Percentiles rank a stretch among this genome's conserved stretches.
These are phyloP conservation scores for Tarsius wallacei DNA, from an alignment of 2,797 vertebrate genomes.

Conservation along the genomic window DNA sequence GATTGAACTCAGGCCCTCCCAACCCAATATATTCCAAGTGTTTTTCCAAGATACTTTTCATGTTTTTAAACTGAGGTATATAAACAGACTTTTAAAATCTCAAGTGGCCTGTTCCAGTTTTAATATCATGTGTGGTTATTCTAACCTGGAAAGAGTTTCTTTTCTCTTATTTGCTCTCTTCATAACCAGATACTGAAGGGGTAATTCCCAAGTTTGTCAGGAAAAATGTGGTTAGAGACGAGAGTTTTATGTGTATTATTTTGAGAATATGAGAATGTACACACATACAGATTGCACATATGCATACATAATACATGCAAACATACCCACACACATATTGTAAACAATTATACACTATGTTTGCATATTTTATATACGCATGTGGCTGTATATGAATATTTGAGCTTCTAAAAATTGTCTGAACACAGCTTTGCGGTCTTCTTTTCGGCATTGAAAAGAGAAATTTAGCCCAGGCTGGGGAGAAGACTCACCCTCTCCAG, in stretches of 20 bases:
- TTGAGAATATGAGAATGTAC: not conserved
- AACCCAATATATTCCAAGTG: not conserved
- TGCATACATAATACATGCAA: not conserved
- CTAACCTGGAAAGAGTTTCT: not conserved
- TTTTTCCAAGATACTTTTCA: conserved; percentile 4
- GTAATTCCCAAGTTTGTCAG: not conserved
- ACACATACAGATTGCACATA: not conserved
- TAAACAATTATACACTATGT: not conserved
- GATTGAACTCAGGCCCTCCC: not conserved
- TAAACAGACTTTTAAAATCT: conserved; percentile 29
- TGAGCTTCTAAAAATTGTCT: conserved; percentile 1
- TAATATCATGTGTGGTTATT: not conserved
- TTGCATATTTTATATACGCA: not conserved
- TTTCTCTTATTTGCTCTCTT: not conserved
- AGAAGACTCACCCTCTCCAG: not conserved
- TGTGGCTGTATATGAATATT: not conserved
- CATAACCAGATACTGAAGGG: not conserved
- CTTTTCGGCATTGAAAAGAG: not conserved
- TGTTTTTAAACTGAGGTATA: conserved; percentile 9
- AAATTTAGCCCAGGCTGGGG: not conserved
- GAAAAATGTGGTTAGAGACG: not conserved
- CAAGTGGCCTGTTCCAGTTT: conserved; percentile 11
- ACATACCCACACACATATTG: not conserved
- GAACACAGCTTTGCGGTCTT: conserved; percentile 19
- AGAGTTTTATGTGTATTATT: not conserved